phyloP scores from a whole-genome alignment of 2,888 invertebrate genomes.

The Nomada ferruginata region DNA sequence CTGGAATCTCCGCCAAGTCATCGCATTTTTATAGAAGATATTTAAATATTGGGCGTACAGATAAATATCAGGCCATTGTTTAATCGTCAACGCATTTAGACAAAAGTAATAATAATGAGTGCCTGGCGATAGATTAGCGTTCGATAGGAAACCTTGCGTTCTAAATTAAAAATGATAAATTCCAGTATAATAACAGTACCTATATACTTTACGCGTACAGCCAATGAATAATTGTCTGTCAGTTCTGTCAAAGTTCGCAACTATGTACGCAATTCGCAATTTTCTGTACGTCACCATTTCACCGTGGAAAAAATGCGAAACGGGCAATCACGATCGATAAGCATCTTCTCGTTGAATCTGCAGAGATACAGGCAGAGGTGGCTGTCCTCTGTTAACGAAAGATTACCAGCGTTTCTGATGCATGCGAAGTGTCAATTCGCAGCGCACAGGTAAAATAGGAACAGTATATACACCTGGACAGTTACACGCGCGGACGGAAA shows the following conservation, averaged over 20 bases:
- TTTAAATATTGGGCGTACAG: no score
- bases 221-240: no score
- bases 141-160: no score
- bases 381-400: conserved; percentile 13
- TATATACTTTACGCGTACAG: no score
- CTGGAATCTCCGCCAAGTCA: background rate
- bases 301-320: background rate
- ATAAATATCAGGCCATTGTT: no score
- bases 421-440: conserved; percentile 31
- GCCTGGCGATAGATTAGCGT: no score
- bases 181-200: no score
- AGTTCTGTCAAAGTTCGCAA: background rate
- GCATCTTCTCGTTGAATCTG: background rate
- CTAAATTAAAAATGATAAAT: no score
- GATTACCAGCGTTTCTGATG: conserved; percentile 12
- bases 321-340: background rate
- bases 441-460: conserved; percentile 14
- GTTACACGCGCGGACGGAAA: conserved; percentile 31
- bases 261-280: background rate
- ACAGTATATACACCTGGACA: conserved; percentile 28
- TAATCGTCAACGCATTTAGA: no score
- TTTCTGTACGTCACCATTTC: no score
- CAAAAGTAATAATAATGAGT: no score
- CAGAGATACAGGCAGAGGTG: background rate
- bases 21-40: no score